Base-by-base conservation (phyloP, 2,888 invertebrate genomes). In the Metallyticus violacea region DNA sequence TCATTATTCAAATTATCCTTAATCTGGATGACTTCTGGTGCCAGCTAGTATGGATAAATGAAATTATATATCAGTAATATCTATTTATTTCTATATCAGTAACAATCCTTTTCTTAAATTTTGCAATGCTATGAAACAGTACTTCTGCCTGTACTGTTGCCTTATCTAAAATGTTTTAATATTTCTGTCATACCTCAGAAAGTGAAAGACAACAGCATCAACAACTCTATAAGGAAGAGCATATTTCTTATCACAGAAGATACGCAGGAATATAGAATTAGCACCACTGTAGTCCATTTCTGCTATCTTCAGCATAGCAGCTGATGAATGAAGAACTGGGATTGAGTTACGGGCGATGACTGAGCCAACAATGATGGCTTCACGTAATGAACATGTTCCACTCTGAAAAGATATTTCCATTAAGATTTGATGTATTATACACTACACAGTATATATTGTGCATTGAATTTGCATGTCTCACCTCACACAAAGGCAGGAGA, bases 271-370 rank as follows among this genome's bases (percentile, higher is more conserved):
- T 90, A 99, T 97, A 62, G 98, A 99, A 92, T 97, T 99, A 0
- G 99, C 97, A 2, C 99, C 99, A 28, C 96, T 97, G 91, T 99
- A 99, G 90, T 97, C 97, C 99, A 99, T 99, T 93, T 99, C 98
- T 79, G 99, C 98, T 87, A 99, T 97, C 93, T 98, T 97, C 30
- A 99, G 92, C 90, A 99, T 94, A 30, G 99, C 98, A 1, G 99
- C 99, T 62, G 98, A 97, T 0, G 99, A 98, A 92, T 99, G 99
- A 30, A 99, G 93, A 86, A 98, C 96, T 0, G 99, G 99, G 82
- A 99, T 97, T 0, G 98, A 98, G 91, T 96, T 97, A 89, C 97
- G 96, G 0, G 97, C 95, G 86, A 99, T 91, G 1, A 99, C 96
- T 82, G 99, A 98, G 28, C 98, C 97, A 87, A 99, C 93, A 87